phyloP scores from a whole-genome alignment of 2,797 vertebrate genomes.

The Channa striata region DNA sequence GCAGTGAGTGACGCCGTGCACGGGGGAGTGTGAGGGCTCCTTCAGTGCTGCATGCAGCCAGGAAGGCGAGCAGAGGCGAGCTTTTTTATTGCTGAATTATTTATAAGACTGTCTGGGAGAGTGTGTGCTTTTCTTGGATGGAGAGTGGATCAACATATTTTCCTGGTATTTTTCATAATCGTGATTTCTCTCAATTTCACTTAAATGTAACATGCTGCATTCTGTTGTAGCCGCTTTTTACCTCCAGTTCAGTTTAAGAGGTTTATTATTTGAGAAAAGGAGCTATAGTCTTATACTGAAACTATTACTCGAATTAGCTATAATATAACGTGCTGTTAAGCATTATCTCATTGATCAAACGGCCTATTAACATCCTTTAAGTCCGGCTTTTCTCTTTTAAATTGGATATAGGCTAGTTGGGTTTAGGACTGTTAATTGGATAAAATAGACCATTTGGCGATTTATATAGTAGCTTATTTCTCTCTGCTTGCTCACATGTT shows the following conservation, averaged over 20 bases:
- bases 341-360: too few relatives aligned
- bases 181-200: background rate
- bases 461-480: too few relatives aligned
- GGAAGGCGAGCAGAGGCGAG: constrained; percentile 65
- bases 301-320: too few relatives aligned
- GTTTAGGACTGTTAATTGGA: background rate
- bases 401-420: background rate
- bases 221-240: too few relatives aligned
- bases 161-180: constrained; percentile 15
- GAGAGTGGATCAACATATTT: constrained; percentile 36
- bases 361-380: too few relatives aligned
- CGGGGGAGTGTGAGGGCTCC: constrained; percentile 21
- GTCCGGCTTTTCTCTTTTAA: too few relatives aligned
- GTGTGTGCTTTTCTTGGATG: constrained; percentile 59
- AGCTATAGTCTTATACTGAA: too few relatives aligned
- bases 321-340: too few relatives aligned
- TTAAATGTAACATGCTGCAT: background rate
- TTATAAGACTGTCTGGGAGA: constrained; percentile 76
- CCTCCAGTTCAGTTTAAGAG: background rate
- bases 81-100: constrained; percentile 84
- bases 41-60: constrained; percentile 68
- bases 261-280: background rate
- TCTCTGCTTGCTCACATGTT: too few relatives aligned
- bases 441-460: too few relatives aligned
- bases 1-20: constrained; percentile 41